Conservation (phyloP, 1,140 invertebrate species). For the Armadillidium nasatum region DNA sequence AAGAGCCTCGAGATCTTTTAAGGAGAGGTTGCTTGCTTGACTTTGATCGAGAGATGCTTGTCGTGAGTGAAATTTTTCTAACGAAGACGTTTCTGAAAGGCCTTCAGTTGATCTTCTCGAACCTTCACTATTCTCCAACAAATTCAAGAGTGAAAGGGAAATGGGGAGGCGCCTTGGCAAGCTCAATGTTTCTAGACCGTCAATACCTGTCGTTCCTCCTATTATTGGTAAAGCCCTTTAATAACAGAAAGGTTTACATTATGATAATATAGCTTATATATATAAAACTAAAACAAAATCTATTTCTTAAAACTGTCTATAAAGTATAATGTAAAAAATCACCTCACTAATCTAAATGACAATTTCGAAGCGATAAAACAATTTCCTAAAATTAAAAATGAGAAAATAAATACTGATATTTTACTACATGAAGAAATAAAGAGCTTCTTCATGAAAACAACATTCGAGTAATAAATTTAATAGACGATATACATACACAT, state of each 20-base stretch:
- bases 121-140: constrained; percentile 41
- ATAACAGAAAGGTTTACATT: constrained; percentile 6
- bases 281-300: no score
- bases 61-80: constrained; percentile 36
- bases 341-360: no score
- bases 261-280: no score
- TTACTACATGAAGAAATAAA: no score
- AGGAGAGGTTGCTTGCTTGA: constrained; percentile 18
- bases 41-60: constrained; percentile 30
- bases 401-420: no score
- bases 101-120: constrained; percentile 38
- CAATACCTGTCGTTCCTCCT: constrained; percentile 25
- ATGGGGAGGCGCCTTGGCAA: constrained; percentile 35
- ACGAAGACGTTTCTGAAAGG: constrained; percentile 33
- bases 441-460: no score
- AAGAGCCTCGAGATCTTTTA: constrained; percentile 24
- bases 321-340: no score
- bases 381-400: no score
- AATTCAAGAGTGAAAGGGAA: constrained; percentile 39
- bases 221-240: constrained; percentile 34
- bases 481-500: no score
- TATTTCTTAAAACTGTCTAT: no score
- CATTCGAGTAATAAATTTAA: no score
- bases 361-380: no score
- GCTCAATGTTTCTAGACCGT: constrained; percentile 23